A percentile compares a stretch with the other conserved stretches of the same genome.
phyloP scores from a whole-genome alignment of 1,140 invertebrate species.

The Temnothorax longispinosus region DNA sequence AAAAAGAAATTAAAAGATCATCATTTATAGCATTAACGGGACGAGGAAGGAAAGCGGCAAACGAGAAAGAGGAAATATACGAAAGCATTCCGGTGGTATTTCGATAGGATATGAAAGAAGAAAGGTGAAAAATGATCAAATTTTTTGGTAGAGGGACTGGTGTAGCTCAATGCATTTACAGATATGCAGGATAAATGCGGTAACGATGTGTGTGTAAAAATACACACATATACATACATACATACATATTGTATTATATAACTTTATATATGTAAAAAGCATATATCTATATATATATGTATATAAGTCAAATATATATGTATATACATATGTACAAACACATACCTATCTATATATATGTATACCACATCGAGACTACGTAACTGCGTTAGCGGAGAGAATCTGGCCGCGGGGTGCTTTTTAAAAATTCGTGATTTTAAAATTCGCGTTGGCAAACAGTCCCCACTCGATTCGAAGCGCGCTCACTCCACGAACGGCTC shows the following conservation, averaged over 20 bases:
- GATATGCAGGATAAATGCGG: conserved; percentile 73
- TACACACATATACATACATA: background rate
- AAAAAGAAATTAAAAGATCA: background rate
- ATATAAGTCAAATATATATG: conserved; percentile 13
- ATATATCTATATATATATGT: background rate
- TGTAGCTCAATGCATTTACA: conserved; percentile 74
- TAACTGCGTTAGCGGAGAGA: conserved; percentile 77
- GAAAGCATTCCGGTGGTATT: conserved; percentile 41
- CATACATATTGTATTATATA: background rate
- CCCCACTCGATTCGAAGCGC: conserved; percentile 68
- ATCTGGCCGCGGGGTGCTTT: conserved; percentile 77
- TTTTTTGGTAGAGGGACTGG: conserved; percentile 69
- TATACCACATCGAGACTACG: conserved; percentile 73
- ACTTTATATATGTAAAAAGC: conserved; percentile 13
- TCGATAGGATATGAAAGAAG: conserved; percentile 58
- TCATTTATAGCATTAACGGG: background rate
- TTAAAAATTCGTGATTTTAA: conserved; percentile 80
- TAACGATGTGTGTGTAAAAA: background rate
- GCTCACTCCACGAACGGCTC: conserved; percentile 55
- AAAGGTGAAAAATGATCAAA: conserved; percentile 71
- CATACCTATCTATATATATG: conserved; percentile 27
- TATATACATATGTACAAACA: background rate
- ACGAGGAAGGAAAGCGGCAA: conserved; percentile 3
- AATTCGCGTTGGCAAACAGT: conserved; percentile 79
- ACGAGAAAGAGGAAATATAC: background rate